Conservation (phyloP, 2,888 invertebrate genomes). For the Rhagonycha lutea region DNA sequence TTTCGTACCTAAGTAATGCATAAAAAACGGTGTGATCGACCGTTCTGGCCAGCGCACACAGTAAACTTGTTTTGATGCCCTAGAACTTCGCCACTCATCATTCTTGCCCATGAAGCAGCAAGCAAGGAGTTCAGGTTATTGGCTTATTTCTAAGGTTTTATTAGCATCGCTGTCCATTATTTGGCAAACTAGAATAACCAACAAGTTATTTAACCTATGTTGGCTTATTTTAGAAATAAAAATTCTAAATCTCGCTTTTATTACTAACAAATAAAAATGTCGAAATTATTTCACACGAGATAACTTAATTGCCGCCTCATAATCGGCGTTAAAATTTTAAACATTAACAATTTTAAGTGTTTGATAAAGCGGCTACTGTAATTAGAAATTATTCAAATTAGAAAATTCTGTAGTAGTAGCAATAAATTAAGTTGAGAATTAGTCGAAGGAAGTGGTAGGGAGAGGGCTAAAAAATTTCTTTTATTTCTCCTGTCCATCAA, state of each 20-base stretch:
- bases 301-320: background rate
- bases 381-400: background rate
- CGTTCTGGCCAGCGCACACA: constrained; percentile 51
- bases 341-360: background rate
- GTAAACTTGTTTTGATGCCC: constrained; percentile 46
- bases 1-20: constrained; percentile 27
- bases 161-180: constrained; percentile 20
- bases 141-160: constrained; percentile 28
- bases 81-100: constrained; percentile 39
- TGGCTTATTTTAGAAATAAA: background rate
- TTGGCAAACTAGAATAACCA: constrained; percentile 2
- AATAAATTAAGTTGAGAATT: background rate
- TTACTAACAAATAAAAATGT: background rate
- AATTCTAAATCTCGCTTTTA: background rate
- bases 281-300: background rate
- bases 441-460: background rate
- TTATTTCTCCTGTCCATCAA: background rate
- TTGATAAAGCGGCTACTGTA: background rate
- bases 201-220: background rate
- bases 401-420: background rate
- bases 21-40: constrained; percentile 50
- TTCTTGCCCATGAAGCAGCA: constrained; percentile 28
- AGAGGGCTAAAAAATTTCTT: background rate
- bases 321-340: background rate
- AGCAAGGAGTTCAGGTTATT: constrained; percentile 23